Percentiles rank a stretch among this genome's conserved stretches.
Evolutionary conservation across 1,140 invertebrate species (phyloP).

Genomic region (Rhopalosiphum maidis): DNA sequence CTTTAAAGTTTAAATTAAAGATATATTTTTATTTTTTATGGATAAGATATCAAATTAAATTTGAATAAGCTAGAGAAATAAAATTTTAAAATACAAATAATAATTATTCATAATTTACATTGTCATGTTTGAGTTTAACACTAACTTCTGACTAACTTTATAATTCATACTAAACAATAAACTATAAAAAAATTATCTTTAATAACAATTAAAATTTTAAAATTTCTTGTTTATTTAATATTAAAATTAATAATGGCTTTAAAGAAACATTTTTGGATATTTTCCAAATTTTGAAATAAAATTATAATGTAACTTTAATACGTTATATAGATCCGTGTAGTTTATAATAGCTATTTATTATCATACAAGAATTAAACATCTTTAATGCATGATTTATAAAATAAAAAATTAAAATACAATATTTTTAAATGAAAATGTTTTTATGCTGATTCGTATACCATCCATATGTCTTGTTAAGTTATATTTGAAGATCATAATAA

Average conservation of each 20-base stretch:
- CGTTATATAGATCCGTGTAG: background rate
- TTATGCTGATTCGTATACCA: background rate
- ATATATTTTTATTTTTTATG: background rate
- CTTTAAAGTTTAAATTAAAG: background rate
- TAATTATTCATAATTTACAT: background rate
- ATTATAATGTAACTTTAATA: background rate
- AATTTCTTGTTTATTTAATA: background rate
- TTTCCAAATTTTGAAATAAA: background rate
- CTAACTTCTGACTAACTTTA: background rate
- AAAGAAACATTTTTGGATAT: background rate
- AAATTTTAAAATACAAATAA: background rate
- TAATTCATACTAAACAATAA: background rate
- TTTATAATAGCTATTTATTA: background rate
- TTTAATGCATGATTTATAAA: too few relatives aligned
- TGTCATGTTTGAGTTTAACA: background rate
- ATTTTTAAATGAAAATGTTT: background rate
- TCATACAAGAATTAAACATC: background rate
- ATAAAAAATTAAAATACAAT: too few relatives aligned
- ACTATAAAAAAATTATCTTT: background rate
- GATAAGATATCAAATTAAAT: background rate
- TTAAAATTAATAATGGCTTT: background rate
- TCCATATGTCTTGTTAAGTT: too few relatives aligned
- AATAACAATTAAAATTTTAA: background rate
- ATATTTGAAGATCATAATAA: background rate
- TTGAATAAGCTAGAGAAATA: background rate